Percentiles rank a stretch among this genome's conserved stretches.
Evolutionary conservation across 2,113 vertebrate genomes (phyloP).

Genomic region (Bos indicus): DNA sequence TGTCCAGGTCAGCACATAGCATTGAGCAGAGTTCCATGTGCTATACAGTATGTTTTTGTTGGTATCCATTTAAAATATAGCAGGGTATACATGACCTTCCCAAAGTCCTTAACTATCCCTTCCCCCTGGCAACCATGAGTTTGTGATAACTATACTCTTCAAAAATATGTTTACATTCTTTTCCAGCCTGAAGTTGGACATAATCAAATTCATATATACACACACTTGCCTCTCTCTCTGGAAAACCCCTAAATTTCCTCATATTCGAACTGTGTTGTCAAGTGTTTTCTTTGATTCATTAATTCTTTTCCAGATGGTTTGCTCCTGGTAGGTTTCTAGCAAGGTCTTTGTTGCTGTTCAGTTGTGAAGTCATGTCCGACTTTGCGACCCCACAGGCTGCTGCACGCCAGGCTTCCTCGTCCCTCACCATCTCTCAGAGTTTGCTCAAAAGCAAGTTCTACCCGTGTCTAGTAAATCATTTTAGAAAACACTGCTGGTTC

Average conservation of each 20-base stretch:
- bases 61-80: background rate
- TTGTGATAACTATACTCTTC: background rate
- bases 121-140: background rate
- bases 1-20: background rate
- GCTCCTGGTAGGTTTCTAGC: slow-evolving; percentile 40
- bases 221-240: no score
- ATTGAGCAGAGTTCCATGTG: background rate
- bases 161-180: background rate
- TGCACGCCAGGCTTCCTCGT: background rate
- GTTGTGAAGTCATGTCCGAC: background rate
- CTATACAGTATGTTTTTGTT: background rate
- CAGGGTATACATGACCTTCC: background rate
- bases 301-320: slow-evolving; percentile 55
- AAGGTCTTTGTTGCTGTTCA: background rate
- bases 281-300: slow-evolving; percentile 51
- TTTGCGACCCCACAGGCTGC: background rate
- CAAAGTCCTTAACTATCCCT: background rate
- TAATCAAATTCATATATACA: background rate
- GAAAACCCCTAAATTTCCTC: background rate
- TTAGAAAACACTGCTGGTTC: slow-evolving; percentile 29
- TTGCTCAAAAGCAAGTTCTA: background rate
- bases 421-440: background rate
- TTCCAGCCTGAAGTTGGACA: background rate
- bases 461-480: slow-evolving; percentile 46
- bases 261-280: slow-evolving; percentile 45